These are phyloP conservation scores for Pristionchus fissidentatus DNA, from an alignment of 2,888 invertebrate genomes.

Conservation along the genomic window DNA sequence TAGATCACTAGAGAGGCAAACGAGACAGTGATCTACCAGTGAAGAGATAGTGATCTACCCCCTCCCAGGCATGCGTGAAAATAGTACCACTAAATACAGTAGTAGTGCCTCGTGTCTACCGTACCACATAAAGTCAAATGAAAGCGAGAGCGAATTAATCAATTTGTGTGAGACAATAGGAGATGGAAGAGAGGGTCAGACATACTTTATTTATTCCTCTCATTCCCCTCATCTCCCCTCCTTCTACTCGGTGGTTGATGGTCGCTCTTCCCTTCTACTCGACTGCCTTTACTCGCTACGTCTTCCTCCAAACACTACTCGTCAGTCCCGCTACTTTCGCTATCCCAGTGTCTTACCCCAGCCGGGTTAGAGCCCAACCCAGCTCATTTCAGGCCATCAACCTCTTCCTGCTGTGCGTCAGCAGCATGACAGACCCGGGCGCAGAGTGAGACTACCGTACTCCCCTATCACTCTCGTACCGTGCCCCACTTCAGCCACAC, in stretches of 20 bases:
- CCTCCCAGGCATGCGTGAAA: too few relatives aligned
- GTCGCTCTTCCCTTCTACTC: slow-evolving; percentile 26
- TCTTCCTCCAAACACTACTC: not conserved
- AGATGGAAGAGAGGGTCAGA: too few relatives aligned
- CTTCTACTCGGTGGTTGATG: slow-evolving; percentile 6
- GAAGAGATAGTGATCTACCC: too few relatives aligned
- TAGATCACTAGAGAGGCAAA: too few relatives aligned
- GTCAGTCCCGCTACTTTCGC: not conserved
- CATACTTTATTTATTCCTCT: not conserved
- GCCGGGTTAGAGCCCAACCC: not conserved
- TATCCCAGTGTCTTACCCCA: not conserved
- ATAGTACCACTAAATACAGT: too few relatives aligned
- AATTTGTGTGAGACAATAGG: too few relatives aligned
- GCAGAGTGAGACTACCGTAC: slow-evolving; percentile 38
- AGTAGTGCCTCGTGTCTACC: too few relatives aligned
- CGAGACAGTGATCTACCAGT: too few relatives aligned
- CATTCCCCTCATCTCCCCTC: not conserved
- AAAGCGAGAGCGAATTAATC: too few relatives aligned
- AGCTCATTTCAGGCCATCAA: not conserved
- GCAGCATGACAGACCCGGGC: slow-evolving; percentile 30
- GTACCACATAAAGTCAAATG: too few relatives aligned
- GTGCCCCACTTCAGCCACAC: not conserved
- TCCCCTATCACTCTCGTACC: not conserved
- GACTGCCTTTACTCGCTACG: not conserved
- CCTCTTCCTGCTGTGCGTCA: slow-evolving; percentile 25